These are phyloP conservation scores for Mechanitis messenoides DNA, from an alignment of 2,888 invertebrate genomes.

Conservation along the genomic window DNA sequence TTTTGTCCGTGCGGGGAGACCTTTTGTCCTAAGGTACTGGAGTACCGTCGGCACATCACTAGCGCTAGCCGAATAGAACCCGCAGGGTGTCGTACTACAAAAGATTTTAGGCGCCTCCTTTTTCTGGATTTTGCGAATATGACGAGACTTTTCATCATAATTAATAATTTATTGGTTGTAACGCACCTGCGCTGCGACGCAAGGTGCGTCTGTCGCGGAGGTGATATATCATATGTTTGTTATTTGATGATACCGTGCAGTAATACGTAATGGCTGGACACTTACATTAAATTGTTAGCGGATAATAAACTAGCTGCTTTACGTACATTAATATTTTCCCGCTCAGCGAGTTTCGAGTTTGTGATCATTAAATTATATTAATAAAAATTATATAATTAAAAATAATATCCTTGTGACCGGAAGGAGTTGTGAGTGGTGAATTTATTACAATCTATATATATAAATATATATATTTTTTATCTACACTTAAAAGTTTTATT, in stretches of 20 bases:
- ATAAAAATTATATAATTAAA: neutral
- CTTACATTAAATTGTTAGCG: constrained; percentile 17
- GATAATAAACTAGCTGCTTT: constrained; percentile 13
- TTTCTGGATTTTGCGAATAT: constrained; percentile 52
- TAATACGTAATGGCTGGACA: constrained; percentile 21
- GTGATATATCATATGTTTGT: constrained; percentile 56
- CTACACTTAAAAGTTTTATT: neutral
- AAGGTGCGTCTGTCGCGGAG: constrained; percentile 67
- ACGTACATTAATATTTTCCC: constrained; percentile 8
- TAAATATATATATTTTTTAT: neutral
- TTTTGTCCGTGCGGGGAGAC: constrained; percentile 67
- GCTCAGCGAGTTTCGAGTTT: neutral
- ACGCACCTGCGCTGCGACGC: constrained; percentile 61
- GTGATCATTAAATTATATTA: neutral
- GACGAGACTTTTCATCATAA: constrained; percentile 67
- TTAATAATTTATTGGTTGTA: constrained; percentile 74
- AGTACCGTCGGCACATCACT: constrained; percentile 56
- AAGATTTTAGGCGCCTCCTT: constrained; percentile 70
- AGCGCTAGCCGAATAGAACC: constrained; percentile 43
- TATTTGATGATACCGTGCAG: constrained; percentile 24
- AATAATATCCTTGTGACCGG: neutral
- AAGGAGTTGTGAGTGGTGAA: neutral
- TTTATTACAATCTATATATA: neutral
- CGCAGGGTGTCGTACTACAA: constrained; percentile 70
- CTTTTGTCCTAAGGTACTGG: constrained; percentile 53